A percentile compares a stretch with the other conserved stretches of the same genome.
Evolutionary conservation across 2,888 invertebrate genomes (phyloP).

Genomic region (Onthophagus sagittarius): DNA sequence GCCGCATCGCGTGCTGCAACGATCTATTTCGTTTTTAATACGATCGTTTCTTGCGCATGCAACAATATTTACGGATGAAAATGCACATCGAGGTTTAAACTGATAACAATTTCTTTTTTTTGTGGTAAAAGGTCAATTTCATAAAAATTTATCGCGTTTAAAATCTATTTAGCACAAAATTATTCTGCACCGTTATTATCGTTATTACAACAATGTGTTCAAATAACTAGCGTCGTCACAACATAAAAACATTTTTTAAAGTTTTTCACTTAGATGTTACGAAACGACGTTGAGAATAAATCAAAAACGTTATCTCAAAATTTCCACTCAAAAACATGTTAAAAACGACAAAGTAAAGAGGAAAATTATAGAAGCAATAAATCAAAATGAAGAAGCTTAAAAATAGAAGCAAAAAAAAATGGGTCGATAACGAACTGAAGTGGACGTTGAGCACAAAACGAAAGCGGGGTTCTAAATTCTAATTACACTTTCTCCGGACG

Average conservation of each 20-base stretch:
- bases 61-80: neutral
- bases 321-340: neutral
- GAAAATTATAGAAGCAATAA: neutral
- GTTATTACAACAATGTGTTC: too few species aligned
- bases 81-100: neutral
- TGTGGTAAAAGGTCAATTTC: neutral
- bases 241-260: too few species aligned
- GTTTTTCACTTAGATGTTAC: too few species aligned
- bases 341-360: neutral
- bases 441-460: neutral
- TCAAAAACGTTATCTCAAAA: neutral
- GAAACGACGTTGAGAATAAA: neutral
- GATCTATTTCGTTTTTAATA: neutral
- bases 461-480: constrained; percentile 3
- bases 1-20: neutral
- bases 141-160: neutral
- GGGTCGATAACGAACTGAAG: neutral
- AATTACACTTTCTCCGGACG: constrained; percentile 10
- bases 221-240: too few species aligned
- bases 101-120: neutral
- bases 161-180: too few species aligned
- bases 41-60: neutral
- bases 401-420: neutral
- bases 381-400: neutral
- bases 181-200: too few species aligned